phyloP scores from a whole-genome alignment of 2,113 vertebrate species.

The cat (Felis catus) region F.catus_Fca126_mat1.0 CM031419.1:7547001-7547500 shows the following conservation, averaged over 20 bases:
- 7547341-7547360: slow-evolving; percentile 49
- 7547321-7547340: slow-evolving; percentile 40
- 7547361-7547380: slow-evolving; percentile 82
- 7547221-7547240: not conserved
- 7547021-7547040: not conserved
- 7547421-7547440: slow-evolving; percentile 69
- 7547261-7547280: slow-evolving; percentile 7
- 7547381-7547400: slow-evolving; percentile 81
- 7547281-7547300: slow-evolving; percentile 15
- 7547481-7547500: slow-evolving; percentile 76
- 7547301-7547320: not conserved
- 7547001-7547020: not conserved
- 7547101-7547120: not conserved
- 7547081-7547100: not conserved
- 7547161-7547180: not conserved
- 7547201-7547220: not conserved
- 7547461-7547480: slow-evolving; percentile 82
- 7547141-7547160: not conserved
- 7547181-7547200: not conserved
- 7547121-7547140: not conserved
- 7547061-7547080: not conserved
- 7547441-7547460: slow-evolving; percentile 77
- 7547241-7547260: not conserved
- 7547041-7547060: not conserved
- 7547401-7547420: slow-evolving; percentile 79